phyloP scores from a whole-genome alignment of 2,797 vertebrate species.

The Poliocrania exsul region DNA sequence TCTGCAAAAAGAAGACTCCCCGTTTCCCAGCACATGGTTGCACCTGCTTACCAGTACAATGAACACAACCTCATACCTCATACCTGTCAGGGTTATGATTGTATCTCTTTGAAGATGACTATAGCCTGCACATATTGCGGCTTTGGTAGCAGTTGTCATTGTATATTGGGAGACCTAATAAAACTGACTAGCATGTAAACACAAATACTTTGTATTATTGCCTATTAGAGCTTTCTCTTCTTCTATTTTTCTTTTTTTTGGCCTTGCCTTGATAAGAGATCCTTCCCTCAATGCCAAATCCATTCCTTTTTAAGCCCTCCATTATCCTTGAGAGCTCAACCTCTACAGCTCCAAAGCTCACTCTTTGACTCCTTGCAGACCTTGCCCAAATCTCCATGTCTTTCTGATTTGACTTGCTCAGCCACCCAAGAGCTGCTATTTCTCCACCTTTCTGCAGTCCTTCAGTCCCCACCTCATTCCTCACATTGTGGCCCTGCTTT shows the following conservation, averaged over 20 bases:
- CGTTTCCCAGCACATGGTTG: background rate
- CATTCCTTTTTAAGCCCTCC: background rate
- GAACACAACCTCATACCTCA: background rate
- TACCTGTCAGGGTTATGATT: background rate
- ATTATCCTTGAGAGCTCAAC: background rate
- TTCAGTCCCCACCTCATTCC: background rate
- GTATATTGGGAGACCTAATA: background rate
- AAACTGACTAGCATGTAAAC: background rate
- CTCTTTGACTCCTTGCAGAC: background rate
- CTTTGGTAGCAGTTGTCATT: background rate
- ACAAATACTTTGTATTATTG: background rate
- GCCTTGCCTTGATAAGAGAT: background rate
- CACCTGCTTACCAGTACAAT: background rate
- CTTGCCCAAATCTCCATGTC: background rate
- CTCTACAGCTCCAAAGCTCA: background rate
- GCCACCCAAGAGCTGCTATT: background rate
- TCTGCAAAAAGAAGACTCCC: background rate
- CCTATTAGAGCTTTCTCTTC: background rate
- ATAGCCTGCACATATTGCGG: background rate
- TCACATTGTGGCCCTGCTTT: background rate
- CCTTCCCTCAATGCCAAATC: background rate
- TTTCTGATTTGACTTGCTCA: background rate
- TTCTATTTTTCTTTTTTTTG: background rate
- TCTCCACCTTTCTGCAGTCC: background rate
- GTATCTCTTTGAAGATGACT: accelerated